Percentiles rank a stretch among this genome's conserved stretches.
These are phyloP conservation scores for Platycheirus rosarum DNA, from an alignment of 2,888 invertebrate genomes.

Conservation along the genomic window DNA sequence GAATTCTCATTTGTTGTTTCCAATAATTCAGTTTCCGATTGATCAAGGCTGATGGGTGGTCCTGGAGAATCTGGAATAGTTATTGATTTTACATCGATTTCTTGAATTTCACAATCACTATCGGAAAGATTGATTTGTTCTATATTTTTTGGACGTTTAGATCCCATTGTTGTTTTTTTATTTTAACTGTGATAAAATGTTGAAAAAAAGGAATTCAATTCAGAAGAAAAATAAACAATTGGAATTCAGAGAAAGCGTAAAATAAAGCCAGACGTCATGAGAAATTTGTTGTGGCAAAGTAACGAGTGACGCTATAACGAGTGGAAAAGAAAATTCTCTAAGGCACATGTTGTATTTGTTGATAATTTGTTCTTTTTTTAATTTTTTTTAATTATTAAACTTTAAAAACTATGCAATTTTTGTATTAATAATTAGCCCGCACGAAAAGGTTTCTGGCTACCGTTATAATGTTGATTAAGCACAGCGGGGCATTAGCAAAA, in stretches of 20 bases:
- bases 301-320: conserved; percentile 15
- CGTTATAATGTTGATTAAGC: no score
- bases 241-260: conserved; percentile 12
- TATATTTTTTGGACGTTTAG: background rate
- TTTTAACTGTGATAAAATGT: conserved; percentile 30
- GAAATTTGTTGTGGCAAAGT: conserved; percentile 12
- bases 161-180: conserved; percentile 37
- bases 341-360: no score
- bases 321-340: no score
- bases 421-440: no score
- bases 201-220: conserved; percentile 1
- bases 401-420: no score
- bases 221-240: conserved; percentile 65
- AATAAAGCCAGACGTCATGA: background rate
- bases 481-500: no score
- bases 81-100: conserved; percentile 28
- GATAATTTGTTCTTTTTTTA: no score
- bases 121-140: conserved; percentile 20
- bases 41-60: background rate
- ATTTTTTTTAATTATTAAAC: no score
- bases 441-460: no score
- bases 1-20: conserved; percentile 16
- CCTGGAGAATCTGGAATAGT: conserved; percentile 54
- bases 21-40: conserved; percentile 1
- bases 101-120: conserved; percentile 50